These are phyloP conservation scores for Lamellibrachia columna DNA, from an alignment of 2,888 invertebrate species.

Conservation along the genomic window DNA sequence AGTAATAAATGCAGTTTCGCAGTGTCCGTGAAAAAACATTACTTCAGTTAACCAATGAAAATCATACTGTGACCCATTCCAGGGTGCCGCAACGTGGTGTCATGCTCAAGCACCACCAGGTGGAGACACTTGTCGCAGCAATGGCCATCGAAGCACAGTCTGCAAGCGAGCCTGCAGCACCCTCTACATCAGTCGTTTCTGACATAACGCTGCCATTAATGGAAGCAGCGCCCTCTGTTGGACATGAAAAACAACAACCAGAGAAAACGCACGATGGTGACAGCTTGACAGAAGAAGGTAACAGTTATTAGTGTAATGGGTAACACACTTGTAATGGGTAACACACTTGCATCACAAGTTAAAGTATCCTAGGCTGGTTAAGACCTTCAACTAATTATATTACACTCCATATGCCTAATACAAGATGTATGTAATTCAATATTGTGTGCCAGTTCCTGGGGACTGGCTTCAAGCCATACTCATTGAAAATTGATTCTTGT, in stretches of 20 bases:
- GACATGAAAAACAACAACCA: background rate
- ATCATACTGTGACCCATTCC: background rate
- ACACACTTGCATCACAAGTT: background rate
- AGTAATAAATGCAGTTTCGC: no score
- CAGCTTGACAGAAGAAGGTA: background rate
- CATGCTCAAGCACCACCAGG: slow-evolving; percentile 7
- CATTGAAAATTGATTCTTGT: no score
- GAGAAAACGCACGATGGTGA: background rate
- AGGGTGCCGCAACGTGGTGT: background rate
- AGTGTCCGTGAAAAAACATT: no score
- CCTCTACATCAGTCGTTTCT: background rate
- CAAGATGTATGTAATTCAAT: no score
- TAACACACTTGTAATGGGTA: background rate
- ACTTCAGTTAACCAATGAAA: background rate
- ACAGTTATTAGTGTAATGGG: background rate
- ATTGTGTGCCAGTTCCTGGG: no score
- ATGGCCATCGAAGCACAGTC: background rate
- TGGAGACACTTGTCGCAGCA: background rate
- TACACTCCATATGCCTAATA: no score
- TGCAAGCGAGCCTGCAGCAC: background rate
- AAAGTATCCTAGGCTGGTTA: background rate
- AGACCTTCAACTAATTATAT: background rate
- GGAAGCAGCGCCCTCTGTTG: background rate
- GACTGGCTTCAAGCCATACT: no score
- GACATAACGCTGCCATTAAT: background rate